These are phyloP conservation scores for Glyptemys insculpta DNA, from an alignment of 2,797 vertebrate species.

Conservation along the genomic window DNA sequence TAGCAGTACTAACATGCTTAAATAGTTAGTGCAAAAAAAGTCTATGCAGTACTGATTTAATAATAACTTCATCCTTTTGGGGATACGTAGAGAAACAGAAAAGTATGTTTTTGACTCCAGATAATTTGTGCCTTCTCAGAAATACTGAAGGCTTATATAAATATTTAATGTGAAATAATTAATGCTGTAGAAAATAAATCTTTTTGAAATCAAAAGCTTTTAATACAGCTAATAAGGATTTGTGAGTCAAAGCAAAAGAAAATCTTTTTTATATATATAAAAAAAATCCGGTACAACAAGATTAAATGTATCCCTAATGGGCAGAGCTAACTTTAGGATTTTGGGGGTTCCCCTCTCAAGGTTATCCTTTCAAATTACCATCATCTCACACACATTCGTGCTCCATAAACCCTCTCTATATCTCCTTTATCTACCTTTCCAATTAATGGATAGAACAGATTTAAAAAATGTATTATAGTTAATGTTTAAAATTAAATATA, in stretches of 20 bases:
- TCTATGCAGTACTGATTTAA: not conserved
- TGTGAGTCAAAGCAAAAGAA: not conserved
- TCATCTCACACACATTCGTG: not conserved
- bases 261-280: not conserved
- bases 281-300: not conserved
- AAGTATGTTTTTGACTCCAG: not conserved
- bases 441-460: not conserved
- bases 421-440: not conserved
- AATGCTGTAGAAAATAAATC: not conserved
- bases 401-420: not conserved
- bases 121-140: not conserved
- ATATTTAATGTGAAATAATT: not conserved
- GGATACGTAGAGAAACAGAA: not conserved
- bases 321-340: not conserved
- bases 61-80: not conserved
- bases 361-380: not conserved
- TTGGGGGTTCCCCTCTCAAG: not conserved
- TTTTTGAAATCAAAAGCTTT: not conserved
- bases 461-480: too few species aligned
- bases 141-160: not conserved
- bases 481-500: too few species aligned
- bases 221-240: not conserved
- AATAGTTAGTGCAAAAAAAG: not conserved
- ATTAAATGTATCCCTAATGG: not conserved
- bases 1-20: not conserved